phyloP scores from a whole-genome alignment of 1,140 invertebrate species.

The Caenorhabditis inopinata region DNA sequence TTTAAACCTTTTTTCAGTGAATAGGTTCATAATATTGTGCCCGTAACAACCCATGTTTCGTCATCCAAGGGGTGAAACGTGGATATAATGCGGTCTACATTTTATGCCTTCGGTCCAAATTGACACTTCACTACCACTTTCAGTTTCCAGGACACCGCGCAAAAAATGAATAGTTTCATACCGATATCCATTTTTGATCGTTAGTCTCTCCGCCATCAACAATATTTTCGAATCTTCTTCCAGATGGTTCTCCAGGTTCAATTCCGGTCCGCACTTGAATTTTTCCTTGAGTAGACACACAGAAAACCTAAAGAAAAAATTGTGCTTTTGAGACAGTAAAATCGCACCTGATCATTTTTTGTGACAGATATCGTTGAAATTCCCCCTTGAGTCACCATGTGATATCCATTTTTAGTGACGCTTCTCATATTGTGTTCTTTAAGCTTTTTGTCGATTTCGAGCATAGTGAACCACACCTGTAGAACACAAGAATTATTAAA shows the following conservation, averaged over 20 bases:
- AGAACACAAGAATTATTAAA: too few relatives aligned
- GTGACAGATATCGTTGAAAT: not conserved
- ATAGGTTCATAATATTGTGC: too few relatives aligned
- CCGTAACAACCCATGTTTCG: too few relatives aligned
- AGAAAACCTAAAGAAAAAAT: not conserved
- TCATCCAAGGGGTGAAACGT: too few relatives aligned
- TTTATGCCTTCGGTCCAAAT: too few relatives aligned
- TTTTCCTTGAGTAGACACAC: not conserved
- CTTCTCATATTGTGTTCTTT: not conserved
- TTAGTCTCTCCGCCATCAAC: not conserved
- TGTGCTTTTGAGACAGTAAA: too few relatives aligned
- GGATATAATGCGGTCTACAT: too few relatives aligned
- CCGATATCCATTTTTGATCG: slow-evolving; percentile 8
- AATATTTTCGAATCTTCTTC: not conserved
- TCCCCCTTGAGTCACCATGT: not conserved
- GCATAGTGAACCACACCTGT: not conserved
- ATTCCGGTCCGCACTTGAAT: not conserved
- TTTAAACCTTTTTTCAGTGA: too few relatives aligned
- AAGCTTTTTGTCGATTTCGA: not conserved
- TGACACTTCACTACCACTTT: too few relatives aligned
- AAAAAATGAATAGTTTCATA: too few relatives aligned
- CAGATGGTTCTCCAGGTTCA: not conserved
- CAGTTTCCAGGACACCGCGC: too few relatives aligned
- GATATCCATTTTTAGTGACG: not conserved
- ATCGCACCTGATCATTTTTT: not conserved